Conservation (phyloP, 2,888 invertebrate species). For the Euspilapteryx auroguttella region DNA sequence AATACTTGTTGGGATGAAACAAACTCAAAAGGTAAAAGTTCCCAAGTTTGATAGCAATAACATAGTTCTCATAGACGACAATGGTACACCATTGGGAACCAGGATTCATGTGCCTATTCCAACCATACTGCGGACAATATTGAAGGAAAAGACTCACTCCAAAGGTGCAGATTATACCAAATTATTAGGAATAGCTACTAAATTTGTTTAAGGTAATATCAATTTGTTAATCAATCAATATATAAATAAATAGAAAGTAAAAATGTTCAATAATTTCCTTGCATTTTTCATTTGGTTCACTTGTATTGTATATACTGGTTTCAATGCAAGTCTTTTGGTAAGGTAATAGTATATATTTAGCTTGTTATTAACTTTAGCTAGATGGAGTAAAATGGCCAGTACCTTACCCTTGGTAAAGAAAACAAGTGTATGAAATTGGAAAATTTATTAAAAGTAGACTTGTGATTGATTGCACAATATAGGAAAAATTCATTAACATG, state of each 20-base stretch:
- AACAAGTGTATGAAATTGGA: conserved; percentile 55
- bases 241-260: too few species aligned
- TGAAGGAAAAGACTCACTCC: conserved; percentile 76
- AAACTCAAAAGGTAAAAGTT: conserved; percentile 76
- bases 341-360: too few species aligned
- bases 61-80: conserved; percentile 92
- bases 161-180: conserved; percentile 93
- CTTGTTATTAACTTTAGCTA: too few species aligned
- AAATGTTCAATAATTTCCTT: too few species aligned
- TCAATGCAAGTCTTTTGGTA: too few species aligned
- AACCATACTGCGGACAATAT: conserved; percentile 78
- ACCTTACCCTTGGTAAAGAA: too few species aligned
- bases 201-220: conserved; percentile 85
- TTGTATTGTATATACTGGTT: too few species aligned
- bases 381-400: too few species aligned
- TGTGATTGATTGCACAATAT: too few species aligned
- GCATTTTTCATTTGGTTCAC: too few species aligned
- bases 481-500: too few species aligned
- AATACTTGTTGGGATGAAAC: conserved; percentile 85
- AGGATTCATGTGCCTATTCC: conserved; percentile 96
- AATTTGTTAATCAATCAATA: too few species aligned
- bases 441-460: conserved; percentile 53
- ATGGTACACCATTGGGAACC: conserved; percentile 92
- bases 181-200: conserved; percentile 84
- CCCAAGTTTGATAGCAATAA: conserved; percentile 96